phyloP scores from a whole-genome alignment of 2,888 invertebrate genomes.

The Aromia moschata region DNA sequence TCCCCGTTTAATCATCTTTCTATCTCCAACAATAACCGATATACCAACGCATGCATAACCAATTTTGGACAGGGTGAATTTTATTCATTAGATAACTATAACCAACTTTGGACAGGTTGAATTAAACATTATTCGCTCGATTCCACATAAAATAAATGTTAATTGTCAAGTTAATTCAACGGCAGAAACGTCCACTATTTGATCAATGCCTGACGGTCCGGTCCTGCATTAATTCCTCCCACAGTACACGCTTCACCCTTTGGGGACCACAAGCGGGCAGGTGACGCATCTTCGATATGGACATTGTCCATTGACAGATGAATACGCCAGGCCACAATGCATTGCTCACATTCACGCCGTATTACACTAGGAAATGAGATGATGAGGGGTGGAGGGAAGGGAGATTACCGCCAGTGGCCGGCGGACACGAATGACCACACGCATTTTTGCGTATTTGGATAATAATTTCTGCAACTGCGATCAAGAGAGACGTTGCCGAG shows the following conservation, averaged over 20 bases:
- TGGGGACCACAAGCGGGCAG: conserved; percentile 49
- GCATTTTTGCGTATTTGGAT: conserved; percentile 25
- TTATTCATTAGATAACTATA: too few species aligned
- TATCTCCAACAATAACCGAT: too few species aligned
- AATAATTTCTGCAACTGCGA: background rate
- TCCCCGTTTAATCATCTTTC: too few species aligned
- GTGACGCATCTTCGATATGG: conserved; percentile 55
- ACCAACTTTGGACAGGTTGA: too few species aligned
- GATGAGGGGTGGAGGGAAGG: conserved; percentile 51
- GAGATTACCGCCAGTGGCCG: conserved; percentile 39
- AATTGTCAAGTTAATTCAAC: too few species aligned
- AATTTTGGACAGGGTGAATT: too few species aligned
- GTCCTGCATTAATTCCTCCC: conserved; percentile 36
- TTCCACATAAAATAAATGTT: too few species aligned
- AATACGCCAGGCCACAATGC: conserved; percentile 57
- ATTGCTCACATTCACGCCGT: conserved; percentile 59
- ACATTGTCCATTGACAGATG: conserved; percentile 59
- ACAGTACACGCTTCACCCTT: conserved; percentile 42
- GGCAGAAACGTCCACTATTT: too few species aligned
- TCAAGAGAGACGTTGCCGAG: background rate
- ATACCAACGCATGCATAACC: too few species aligned
- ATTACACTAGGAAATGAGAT: conserved; percentile 56
- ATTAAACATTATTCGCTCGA: too few species aligned
- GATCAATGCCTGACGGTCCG: conserved; percentile 7
- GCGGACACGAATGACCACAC: conserved; percentile 33